Conservation (phyloP, 2,888 invertebrate species). For the Melanostoma mellinum region DNA sequence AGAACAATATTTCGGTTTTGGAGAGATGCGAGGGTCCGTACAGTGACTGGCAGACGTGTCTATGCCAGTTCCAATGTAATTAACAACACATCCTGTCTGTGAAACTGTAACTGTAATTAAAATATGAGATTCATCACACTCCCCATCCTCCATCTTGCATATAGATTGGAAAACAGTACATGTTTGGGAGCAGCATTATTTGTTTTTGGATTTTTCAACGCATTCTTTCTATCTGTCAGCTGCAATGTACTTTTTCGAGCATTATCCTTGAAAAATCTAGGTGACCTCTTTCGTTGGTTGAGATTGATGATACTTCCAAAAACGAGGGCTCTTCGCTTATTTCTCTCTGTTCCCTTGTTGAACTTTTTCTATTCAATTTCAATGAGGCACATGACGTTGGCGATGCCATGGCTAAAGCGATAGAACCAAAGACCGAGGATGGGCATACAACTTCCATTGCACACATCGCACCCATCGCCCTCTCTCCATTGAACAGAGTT, state of each 20-base stretch:
- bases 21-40: neutral
- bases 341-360: slow-evolving; percentile 12
- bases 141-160: slow-evolving; percentile 52
- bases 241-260: slow-evolving; percentile 30
- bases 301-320: slow-evolving; percentile 4
- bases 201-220: slow-evolving; percentile 42
- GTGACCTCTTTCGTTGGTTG: slow-evolving; percentile 55
- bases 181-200: slow-evolving; percentile 6
- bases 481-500: slow-evolving; percentile 11
- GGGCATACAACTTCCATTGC: neutral
- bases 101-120: slow-evolving; percentile 73
- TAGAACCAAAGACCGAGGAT: too few species aligned
- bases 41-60: slow-evolving; percentile 71
- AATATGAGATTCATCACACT: slow-evolving; percentile 71
- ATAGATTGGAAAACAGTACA: slow-evolving; percentile 51
- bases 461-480: neutral
- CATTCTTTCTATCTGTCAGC: slow-evolving; percentile 23
- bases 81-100: slow-evolving; percentile 72
- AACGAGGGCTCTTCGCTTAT: neutral
- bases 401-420: too few species aligned
- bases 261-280: slow-evolving; percentile 66
- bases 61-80: slow-evolving; percentile 72
- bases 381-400: slow-evolving; percentile 26
- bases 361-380: slow-evolving; percentile 54
- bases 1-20: slow-evolving; percentile 34